phyloP scores from a whole-genome alignment of 2,888 invertebrate species.

The Sesamia inferens region DNA sequence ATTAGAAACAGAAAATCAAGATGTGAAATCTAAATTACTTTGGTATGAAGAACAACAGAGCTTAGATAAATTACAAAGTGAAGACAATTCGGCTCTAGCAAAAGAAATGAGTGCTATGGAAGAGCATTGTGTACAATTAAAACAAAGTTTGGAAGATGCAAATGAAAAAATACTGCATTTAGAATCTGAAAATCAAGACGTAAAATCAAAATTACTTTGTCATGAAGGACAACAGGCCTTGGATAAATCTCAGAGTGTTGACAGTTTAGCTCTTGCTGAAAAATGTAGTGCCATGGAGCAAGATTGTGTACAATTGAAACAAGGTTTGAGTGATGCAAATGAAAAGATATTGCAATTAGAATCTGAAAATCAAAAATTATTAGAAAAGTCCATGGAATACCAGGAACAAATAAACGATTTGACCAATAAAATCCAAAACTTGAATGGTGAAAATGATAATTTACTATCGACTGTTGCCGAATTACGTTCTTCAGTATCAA shows the following conservation, averaged over 20 bases:
- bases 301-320: constrained; percentile 73
- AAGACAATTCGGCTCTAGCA: constrained; percentile 62
- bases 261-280: constrained; percentile 68
- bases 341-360: constrained; percentile 79
- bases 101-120: constrained; percentile 74
- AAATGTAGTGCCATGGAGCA: constrained; percentile 74
- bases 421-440: constrained; percentile 76
- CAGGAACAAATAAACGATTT: constrained; percentile 76
- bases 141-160: constrained; percentile 77
- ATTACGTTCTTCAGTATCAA: constrained; percentile 84
- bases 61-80: constrained; percentile 52
- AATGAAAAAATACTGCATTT: constrained; percentile 80
- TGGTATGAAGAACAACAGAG: constrained; percentile 65
- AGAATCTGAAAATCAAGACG: constrained; percentile 53
- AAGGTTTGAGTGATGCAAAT: constrained; percentile 79
- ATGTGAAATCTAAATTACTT: constrained; percentile 62
- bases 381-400: constrained; percentile 66
- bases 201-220: constrained; percentile 63
- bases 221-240: constrained; percentile 63
- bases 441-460: constrained; percentile 85
- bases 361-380: constrained; percentile 69
- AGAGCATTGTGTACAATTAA: constrained; percentile 74
- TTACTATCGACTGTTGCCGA: constrained; percentile 85
- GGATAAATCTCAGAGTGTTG: constrained; percentile 54
- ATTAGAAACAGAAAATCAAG: constrained; percentile 62